These are phyloP conservation scores for Spizaetus ornatus DNA, from an alignment of 2,113 vertebrate genomes.

Conservation along the genomic window DNA sequence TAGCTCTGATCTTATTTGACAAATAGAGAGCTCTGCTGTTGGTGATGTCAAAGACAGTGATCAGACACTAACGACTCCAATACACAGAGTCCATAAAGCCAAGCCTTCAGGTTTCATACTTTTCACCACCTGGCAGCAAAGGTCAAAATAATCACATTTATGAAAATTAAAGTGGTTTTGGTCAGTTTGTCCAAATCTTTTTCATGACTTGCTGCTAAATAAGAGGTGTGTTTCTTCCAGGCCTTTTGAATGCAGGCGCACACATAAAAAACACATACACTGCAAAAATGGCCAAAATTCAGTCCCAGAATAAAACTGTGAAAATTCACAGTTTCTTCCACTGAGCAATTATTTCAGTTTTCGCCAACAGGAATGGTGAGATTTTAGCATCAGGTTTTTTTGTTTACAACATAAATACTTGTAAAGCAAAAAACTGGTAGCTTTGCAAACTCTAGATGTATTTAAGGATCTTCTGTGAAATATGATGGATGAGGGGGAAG, in stretches of 20 bases:
- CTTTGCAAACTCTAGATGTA: constrained; percentile 55
- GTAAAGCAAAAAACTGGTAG: constrained; percentile 39
- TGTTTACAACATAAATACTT: constrained; percentile 63
- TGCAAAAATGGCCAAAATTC: constrained; percentile 64
- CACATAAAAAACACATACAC: constrained; percentile 2
- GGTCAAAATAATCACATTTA: background rate
- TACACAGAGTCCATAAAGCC: background rate
- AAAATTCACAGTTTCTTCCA: constrained; percentile 67
- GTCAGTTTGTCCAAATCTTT: background rate
- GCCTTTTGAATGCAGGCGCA: background rate
- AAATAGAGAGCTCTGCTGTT: background rate
- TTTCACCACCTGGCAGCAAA: background rate
- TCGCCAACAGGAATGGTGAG: constrained; percentile 57
- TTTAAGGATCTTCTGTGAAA: constrained; percentile 59
- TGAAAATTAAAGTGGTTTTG: background rate
- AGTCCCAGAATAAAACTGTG: constrained; percentile 66
- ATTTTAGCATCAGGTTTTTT: constrained; percentile 68
- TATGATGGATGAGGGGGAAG: constrained; percentile 55
- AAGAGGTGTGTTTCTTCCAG: constrained; percentile 25
- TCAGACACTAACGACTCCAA: background rate
- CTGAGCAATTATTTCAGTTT: constrained; percentile 68
- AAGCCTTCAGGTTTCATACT: background rate
- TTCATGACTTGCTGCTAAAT: background rate
- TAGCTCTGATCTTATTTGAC: background rate
- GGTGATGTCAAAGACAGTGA: background rate